phyloP scores from a whole-genome alignment of 2,797 vertebrate genomes.

The Eupleurogrammus muticus region DNA sequence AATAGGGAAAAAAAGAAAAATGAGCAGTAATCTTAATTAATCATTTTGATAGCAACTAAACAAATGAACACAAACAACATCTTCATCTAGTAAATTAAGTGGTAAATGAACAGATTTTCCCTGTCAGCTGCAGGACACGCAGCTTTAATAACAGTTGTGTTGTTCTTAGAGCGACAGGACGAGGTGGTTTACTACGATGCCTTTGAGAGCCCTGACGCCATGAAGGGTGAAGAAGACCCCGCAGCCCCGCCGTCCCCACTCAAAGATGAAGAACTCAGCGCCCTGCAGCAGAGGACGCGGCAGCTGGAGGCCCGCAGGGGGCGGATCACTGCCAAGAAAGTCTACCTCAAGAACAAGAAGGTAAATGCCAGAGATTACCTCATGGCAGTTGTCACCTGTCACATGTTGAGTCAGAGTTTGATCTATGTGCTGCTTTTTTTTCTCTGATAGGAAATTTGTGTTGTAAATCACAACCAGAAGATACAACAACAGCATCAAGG shows the following conservation, averaged over 20 bases:
- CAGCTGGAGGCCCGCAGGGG: slow-evolving; percentile 95
- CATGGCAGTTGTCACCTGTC: too few relatives aligned
- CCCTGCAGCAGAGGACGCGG: slow-evolving; percentile 92
- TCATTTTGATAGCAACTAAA: too few relatives aligned
- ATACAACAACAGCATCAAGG: slow-evolving; percentile 88
- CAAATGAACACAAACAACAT: too few relatives aligned
- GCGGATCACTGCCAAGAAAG: slow-evolving; percentile 96
- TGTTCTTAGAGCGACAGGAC: slow-evolving; percentile 90
- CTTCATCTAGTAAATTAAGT: too few relatives aligned
- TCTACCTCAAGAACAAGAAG: slow-evolving; percentile 99
- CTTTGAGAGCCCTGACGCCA: slow-evolving; percentile 96
- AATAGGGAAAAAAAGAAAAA: too few relatives aligned
- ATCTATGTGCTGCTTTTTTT: neutral
- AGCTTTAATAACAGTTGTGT: neutral
- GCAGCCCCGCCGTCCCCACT: slow-evolving; percentile 81
- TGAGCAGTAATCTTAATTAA: too few relatives aligned
- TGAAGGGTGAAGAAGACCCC: slow-evolving; percentile 89
- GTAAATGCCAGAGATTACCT: slow-evolving; percentile 60
- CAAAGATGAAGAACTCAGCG: slow-evolving; percentile 86
- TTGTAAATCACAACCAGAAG: slow-evolving; percentile 95
- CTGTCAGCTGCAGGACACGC: too few relatives aligned
- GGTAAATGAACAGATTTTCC: too few relatives aligned
- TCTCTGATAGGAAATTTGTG: slow-evolving; percentile 91
- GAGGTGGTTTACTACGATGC: slow-evolving; percentile 98
- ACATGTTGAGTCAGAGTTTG: neutral